Conservation (phyloP, 1,140 invertebrate genomes). For the Berghia stephanieae region DNA sequence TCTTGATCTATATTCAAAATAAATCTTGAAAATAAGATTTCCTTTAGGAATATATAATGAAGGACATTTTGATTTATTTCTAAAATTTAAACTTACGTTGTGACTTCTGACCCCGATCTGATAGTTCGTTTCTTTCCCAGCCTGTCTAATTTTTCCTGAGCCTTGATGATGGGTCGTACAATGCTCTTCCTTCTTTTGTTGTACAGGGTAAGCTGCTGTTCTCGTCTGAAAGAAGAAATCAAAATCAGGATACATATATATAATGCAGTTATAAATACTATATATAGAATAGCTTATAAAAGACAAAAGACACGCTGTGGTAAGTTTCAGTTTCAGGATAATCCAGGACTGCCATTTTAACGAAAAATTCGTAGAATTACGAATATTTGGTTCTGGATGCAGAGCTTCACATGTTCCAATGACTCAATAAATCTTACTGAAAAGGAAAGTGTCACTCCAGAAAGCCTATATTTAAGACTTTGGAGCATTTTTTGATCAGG, state of each 20-base stretch:
- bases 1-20: too few species aligned
- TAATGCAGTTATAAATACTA: background rate
- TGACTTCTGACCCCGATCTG: constrained; percentile 55
- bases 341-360: too few species aligned
- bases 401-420: too few species aligned
- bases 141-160: constrained; percentile 72
- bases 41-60: background rate
- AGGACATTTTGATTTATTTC: background rate
- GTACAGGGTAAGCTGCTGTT: constrained; percentile 69
- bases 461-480: too few species aligned
- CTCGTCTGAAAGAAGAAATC: constrained; percentile 65
- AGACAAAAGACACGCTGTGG: background rate
- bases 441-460: too few species aligned
- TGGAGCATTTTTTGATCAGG: too few species aligned
- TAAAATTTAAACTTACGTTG: constrained; percentile 43
- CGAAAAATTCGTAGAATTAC: too few species aligned
- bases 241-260: background rate
- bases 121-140: constrained; percentile 67
- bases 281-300: background rate
- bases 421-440: too few species aligned
- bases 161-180: constrained; percentile 73
- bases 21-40: too few species aligned
- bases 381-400: too few species aligned
- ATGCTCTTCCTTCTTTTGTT: constrained; percentile 72
- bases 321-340: background rate